Conservation (phyloP, 2,797 vertebrate genomes). For the Aulostomus chinensis region DNA sequence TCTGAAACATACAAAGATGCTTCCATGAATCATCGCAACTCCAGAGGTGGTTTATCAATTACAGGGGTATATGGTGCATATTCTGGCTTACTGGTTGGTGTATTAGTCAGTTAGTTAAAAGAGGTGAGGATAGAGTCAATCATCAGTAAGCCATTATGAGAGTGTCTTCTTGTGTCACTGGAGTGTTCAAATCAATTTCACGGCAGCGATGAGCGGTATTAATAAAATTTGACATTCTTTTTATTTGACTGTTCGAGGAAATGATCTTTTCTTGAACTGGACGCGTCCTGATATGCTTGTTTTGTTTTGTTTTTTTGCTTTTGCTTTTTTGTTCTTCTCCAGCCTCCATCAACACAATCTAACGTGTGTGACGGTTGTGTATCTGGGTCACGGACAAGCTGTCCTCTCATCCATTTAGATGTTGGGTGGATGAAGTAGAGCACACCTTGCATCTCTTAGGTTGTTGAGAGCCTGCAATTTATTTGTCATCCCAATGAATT, state of each 20-base stretch:
- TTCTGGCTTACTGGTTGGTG: background rate
- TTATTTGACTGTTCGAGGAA: background rate
- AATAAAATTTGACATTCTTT: slow-evolving; percentile 3
- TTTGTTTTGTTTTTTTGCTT: background rate
- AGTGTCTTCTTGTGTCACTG: slow-evolving; percentile 10
- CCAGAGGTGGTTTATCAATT: no score
- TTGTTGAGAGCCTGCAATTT: slow-evolving; percentile 44
- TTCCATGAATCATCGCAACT: no score
- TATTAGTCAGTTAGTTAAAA: slow-evolving; percentile 1
- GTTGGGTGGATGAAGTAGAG: slow-evolving; percentile 29
- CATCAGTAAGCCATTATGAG: slow-evolving; percentile 33
- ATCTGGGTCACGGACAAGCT: slow-evolving; percentile 72
- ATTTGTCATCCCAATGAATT: slow-evolving; percentile 41
- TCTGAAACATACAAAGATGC: no score
- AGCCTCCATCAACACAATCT: slow-evolving; percentile 12
- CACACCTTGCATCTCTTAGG: slow-evolving; percentile 44
- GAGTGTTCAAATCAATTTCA: slow-evolving; percentile 23
- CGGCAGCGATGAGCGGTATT: slow-evolving; percentile 11
- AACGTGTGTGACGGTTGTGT: slow-evolving; percentile 34
- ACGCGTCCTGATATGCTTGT: no score
- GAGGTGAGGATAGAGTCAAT: background rate
- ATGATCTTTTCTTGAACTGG: slow-evolving; percentile 13
- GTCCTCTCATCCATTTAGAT: slow-evolving; percentile 26
- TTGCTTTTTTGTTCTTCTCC: slow-evolving; percentile 9
- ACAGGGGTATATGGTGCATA: background rate